Base-by-base conservation (phyloP, 2,113 vertebrate species). In the Pseudopipra pipra region DNA sequence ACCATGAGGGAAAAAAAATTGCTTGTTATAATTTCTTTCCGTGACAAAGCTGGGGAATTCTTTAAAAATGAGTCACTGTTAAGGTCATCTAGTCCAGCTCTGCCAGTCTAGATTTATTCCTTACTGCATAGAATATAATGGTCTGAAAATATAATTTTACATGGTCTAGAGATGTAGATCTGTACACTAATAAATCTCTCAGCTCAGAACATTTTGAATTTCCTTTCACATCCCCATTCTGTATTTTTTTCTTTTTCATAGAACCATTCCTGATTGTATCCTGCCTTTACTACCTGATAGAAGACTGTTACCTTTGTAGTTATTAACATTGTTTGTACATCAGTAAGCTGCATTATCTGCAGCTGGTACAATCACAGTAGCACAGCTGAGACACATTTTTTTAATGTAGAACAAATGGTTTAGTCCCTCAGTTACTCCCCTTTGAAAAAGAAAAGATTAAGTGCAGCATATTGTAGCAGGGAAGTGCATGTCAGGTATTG, bases 191-290 rank as follows among this genome's bases (percentile, higher is more conserved):
- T 95, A 92, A 90, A 91, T 96, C 56, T 84, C 47, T 49, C 52
- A 77, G 21, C 61, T 97, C 27, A 37, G 77, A 78, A 65, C 35
- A 68, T 85, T 95, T 96, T n/a, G 85, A 65, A 96, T 95, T 95
- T 95, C 71, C 74, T 89, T 89, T 95, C 61, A 61, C 28, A 68
- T 66, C 25, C 54, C 15, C 16, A n/a, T 94, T 92, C 66, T 80
- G 18, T 76, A 31, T 31, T 72, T 84, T 72, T 71, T 93, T 74
- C 55, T 78, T 11, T 94, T 89, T 91, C 8, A 19, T 6, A 85
- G 65, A 68, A 56, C 72, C 65, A 44, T 67, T 93, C 35, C 47
- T 25, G 37, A 18, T 87, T 75, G 5, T 81, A 41, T 87, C 54
- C 61, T 86, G 19, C 35, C 75, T 94, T 72, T 87, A 46, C 85